Evolutionary conservation across 2,888 invertebrate species (phyloP).

Genomic region (Caenorhabditis sp.): DNA sequence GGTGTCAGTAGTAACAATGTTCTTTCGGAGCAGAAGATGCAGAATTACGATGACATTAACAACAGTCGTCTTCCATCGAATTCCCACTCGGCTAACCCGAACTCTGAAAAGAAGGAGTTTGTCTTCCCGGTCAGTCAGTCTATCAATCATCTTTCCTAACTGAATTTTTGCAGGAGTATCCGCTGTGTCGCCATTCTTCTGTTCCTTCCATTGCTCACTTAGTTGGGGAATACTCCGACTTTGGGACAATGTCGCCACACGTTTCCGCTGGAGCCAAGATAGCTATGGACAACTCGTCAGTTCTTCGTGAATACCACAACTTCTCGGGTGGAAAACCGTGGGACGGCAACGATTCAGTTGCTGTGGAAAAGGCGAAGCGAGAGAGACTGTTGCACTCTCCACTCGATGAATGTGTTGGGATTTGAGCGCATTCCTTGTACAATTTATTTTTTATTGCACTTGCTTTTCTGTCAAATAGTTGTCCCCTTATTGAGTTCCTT

Average conservation of each 20-base stretch:
- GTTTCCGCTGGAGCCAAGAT: constrained; percentile 27
- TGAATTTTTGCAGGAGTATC: constrained; percentile 39
- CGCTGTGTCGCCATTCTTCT: constrained; percentile 56
- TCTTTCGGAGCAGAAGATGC: constrained; percentile 18
- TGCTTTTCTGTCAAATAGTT: constrained; percentile 32
- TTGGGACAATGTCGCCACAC: constrained; percentile 34
- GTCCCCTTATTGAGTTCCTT: neutral
- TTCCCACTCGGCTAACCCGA: constrained; percentile 58
- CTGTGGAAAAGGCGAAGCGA: neutral
- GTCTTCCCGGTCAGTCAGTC: constrained; percentile 42
- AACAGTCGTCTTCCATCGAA: constrained; percentile 62
- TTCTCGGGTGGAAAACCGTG: neutral
- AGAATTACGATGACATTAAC: constrained; percentile 53
- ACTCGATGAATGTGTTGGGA: neutral
- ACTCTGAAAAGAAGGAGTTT: constrained; percentile 46
- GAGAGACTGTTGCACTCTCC: neutral
- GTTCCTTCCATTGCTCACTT: constrained; percentile 57
- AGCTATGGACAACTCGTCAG: neutral
- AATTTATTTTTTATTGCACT: constrained; percentile 37
- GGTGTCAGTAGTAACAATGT: constrained; percentile 6
- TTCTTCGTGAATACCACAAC: constrained; percentile 5
- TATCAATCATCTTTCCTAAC: neutral
- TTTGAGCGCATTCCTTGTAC: constrained; percentile 18
- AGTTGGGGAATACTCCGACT: constrained; percentile 46
- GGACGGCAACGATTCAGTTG: neutral